phyloP scores from a whole-genome alignment of 2,113 vertebrate genomes.

The Chelonoidis abingdonii region DNA sequence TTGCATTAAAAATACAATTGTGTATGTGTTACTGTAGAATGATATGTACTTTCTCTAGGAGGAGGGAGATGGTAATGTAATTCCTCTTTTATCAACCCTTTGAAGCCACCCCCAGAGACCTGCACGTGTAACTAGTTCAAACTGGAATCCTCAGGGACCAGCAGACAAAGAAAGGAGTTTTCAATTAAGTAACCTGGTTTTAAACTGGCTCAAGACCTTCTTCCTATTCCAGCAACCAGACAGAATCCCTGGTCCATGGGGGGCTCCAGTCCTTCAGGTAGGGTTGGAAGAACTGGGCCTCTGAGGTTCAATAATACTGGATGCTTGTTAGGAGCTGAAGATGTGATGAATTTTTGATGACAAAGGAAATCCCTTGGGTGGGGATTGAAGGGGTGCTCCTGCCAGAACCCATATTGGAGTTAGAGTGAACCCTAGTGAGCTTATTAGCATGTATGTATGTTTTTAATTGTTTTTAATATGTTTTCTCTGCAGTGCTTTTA shows the following conservation, averaged over 20 bases:
- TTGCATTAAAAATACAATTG: not conserved
- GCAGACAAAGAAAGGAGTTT: not conserved
- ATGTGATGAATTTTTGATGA: not conserved
- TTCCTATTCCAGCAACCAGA: not conserved
- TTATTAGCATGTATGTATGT: not conserved
- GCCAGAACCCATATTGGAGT: not conserved
- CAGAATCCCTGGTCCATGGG: not conserved
- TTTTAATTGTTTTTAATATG: not conserved
- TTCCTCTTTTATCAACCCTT: not conserved
- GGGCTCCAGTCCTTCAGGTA: not conserved
- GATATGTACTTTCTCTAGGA: not conserved
- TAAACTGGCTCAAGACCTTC: not conserved
- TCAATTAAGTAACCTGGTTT: not conserved
- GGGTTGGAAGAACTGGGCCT: not conserved
- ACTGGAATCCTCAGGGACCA: not conserved
- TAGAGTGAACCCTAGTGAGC: not conserved
- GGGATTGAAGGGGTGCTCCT: not conserved
- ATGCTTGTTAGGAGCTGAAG: not conserved
- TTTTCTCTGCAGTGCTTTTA: not conserved
- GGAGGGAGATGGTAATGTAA: not conserved
- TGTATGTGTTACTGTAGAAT: not conserved
- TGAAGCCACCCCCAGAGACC: not conserved
- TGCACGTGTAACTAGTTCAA: not conserved
- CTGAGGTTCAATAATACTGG: not conserved
- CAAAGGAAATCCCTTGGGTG: not conserved